phyloP scores from a whole-genome alignment of 2,113 vertebrate species.

The Paramormyrops kingsleyae region DNA sequence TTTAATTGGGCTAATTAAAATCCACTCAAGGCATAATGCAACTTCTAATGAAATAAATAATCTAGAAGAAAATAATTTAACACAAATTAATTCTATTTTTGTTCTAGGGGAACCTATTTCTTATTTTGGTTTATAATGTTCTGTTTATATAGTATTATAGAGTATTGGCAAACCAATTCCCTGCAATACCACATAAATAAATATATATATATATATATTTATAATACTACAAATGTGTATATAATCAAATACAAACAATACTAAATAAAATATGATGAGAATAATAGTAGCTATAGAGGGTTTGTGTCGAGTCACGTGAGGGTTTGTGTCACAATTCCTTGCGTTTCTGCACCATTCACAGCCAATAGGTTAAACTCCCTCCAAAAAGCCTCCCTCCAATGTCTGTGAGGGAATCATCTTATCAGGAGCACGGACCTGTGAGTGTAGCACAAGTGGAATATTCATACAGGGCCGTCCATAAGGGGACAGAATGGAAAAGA shows the following conservation, averaged over 20 bases:
- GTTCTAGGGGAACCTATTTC: slow-evolving; percentile 22
- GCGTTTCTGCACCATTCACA: neutral
- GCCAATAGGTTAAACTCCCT: neutral
- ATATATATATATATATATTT: neutral
- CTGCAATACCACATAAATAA: neutral
- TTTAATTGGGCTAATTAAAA: slow-evolving; percentile 77
- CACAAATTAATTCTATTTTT: slow-evolving; percentile 59
- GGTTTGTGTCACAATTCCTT: neutral
- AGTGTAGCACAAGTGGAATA: neutral
- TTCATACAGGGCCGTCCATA: neutral
- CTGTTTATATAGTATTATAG: neutral
- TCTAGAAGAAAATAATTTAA: slow-evolving; percentile 65
- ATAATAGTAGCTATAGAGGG: neutral
- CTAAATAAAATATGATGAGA: neutral
- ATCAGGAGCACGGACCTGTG: neutral
- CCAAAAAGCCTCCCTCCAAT: neutral
- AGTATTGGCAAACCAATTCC: neutral
- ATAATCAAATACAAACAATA: slow-evolving; percentile 14
- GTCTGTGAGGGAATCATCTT: neutral
- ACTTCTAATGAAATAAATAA: slow-evolving; percentile 67
- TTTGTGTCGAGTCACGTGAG: neutral
- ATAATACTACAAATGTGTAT: neutral
- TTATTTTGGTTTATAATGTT: slow-evolving; percentile 18
- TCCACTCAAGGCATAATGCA: slow-evolving; percentile 66
- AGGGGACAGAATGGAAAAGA: neutral